Base-by-base conservation (phyloP, 2,113 vertebrate species). In the Tragelaphus buxtoni region DNA sequence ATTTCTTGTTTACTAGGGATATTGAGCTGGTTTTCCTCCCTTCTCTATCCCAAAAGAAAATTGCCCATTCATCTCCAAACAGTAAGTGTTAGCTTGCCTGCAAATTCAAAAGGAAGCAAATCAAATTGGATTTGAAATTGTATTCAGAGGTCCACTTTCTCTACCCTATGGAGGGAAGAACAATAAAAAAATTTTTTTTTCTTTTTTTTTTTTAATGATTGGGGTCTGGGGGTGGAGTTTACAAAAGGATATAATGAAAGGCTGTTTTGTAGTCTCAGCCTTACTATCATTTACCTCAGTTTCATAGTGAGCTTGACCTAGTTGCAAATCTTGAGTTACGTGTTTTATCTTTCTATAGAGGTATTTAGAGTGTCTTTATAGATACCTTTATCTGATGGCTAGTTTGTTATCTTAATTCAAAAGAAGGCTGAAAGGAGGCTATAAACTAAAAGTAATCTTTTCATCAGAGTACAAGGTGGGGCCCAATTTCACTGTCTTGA, bases 351-450 rank as follows among this genome's bases (percentile, higher is more conserved):
- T 88, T 90, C 61, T 24, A 14, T 12, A 79, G 45, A 85, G 1
- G 18, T 55, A 39, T 42, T 77, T 24, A 80, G 49, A 82, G 28
- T 63, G 13, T 87, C 58, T 84, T 79, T 79, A 85, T 58, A 55
- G 32, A 35, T 58, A 5, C 39, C 49, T 93, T 87, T 83, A 82
- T 97, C 79, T 94, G 72, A 92, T 77, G 35, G 35, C 30, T 26
- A 79, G 82, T 93, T 89, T 39, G 58, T 91, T 95, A 58, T 88
- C 56, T 88, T 77, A 47, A 17, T 77, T 96, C 89, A 39, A 79
- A 92, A 86, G 72, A 94, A 92, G 84, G 9, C 20, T 2, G 77
- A 65, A 77, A 65, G 53, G 63, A 89, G 51, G 77, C 13, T 77
- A 13, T 84, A 91, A 60, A 76, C 17, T 47, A 82, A 95, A 95